A percentile compares a stretch with the other conserved stretches of the same genome.
These are phyloP conservation scores for Campylomormyrus numenius DNA, from an alignment of 2,113 vertebrate genomes.

Conservation along the genomic window DNA sequence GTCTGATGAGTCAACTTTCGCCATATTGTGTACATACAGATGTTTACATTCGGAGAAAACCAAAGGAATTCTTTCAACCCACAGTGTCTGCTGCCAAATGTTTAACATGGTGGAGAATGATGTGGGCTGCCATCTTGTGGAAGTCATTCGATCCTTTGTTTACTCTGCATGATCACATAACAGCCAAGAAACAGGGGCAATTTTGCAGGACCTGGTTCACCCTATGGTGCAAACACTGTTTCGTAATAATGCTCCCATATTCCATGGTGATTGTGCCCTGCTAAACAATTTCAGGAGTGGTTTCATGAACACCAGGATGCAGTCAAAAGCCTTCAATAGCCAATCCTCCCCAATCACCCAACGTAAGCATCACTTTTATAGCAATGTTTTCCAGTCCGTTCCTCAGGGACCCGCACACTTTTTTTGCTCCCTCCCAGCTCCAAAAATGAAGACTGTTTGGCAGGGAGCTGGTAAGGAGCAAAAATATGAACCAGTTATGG, in stretches of 20 bases:
- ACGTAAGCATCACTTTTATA: not conserved
- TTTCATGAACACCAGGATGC: not conserved
- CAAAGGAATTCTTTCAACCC: not conserved
- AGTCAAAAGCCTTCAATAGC: not conserved
- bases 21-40: not conserved
- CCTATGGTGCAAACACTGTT: not conserved
- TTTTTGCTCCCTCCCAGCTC: not conserved
- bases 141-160: not conserved
- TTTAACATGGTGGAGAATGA: not conserved
- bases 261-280: not conserved
- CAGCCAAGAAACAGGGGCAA: not conserved
- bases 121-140: not conserved
- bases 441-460: not conserved
- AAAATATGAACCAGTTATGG: not conserved
- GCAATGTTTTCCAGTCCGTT: not conserved
- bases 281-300: not conserved
- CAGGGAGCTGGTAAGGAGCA: not conserved
- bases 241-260: not conserved
- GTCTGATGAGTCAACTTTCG: not conserved
- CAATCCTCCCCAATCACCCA: not conserved
- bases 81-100: not conserved
- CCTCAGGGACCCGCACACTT: not conserved
- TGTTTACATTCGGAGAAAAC: not conserved
- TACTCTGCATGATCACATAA: not conserved
- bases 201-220: not conserved